A percentile compares a stretch with the other conserved stretches of the same genome.
Conservation (phyloP, 2,797 vertebrate genomes). For the Arvicola amphibius region DNA sequence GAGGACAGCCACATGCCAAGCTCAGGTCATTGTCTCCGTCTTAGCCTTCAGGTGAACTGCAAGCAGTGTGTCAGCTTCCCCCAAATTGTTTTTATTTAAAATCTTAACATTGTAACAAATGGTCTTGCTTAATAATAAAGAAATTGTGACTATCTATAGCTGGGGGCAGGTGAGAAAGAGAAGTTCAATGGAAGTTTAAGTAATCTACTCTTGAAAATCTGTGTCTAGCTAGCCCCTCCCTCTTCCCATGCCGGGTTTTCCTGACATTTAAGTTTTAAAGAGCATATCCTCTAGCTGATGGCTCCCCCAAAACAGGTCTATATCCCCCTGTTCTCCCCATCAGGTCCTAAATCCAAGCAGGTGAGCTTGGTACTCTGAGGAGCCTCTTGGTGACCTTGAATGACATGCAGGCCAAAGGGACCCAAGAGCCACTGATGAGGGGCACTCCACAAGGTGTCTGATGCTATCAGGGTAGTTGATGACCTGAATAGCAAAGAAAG, state of each 20-base stretch:
- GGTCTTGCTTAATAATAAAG: neutral
- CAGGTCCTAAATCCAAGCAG: neutral
- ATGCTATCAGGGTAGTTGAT: neutral
- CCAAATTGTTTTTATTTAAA: slow-evolving; percentile 28
- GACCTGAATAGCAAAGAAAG: slow-evolving; percentile 22
- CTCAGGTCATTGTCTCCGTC: neutral
- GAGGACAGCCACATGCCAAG: rapidly evolving
- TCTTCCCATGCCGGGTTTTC: neutral
- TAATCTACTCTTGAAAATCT: neutral
- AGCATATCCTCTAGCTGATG: neutral
- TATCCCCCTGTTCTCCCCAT: neutral
- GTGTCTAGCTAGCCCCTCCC: neutral
- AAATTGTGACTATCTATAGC: neutral
- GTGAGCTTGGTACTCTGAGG: neutral
- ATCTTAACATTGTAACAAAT: neutral
- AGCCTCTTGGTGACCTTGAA: neutral
- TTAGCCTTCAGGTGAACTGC: neutral
- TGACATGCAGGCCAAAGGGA: neutral
- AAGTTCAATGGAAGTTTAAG: neutral
- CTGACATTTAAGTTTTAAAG: slow-evolving; percentile 9
- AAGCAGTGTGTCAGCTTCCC: neutral
- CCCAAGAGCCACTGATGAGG: neutral
- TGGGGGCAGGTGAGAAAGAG: neutral
- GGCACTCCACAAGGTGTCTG: neutral
- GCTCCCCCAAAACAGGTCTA: neutral